phyloP scores from a whole-genome alignment of 1,140 invertebrate genomes.

The Coptotermes formosanus region DNA sequence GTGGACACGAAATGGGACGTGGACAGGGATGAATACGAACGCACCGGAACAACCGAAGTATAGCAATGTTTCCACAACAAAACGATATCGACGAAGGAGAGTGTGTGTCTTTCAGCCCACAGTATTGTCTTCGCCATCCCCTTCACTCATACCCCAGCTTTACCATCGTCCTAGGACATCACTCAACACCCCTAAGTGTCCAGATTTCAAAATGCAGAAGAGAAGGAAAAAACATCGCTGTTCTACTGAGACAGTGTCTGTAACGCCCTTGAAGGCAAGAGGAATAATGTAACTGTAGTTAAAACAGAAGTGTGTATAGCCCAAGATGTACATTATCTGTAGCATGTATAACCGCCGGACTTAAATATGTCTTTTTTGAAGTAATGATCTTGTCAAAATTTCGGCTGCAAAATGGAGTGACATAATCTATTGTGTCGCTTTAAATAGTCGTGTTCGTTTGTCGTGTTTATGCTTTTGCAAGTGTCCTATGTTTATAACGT shows the following conservation, averaged over 20 bases:
- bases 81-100: neutral
- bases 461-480: conserved; percentile 1
- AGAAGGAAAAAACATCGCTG: neutral
- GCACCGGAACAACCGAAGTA: neutral
- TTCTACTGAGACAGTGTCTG: neutral
- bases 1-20: neutral
- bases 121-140: neutral
- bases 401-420: neutral
- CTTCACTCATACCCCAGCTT: neutral
- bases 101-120: neutral
- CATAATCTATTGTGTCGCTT: neutral
- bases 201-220: neutral
- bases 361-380: neutral
- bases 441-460: neutral
- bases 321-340: neutral
- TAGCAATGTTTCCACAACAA: neutral
- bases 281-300: neutral
- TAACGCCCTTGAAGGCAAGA: neutral
- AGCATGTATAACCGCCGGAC: neutral
- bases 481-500: neutral
- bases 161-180: neutral
- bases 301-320: neutral
- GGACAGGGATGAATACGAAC: neutral
- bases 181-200: neutral
- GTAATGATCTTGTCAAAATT: neutral